A percentile compares a stretch with the other conserved stretches of the same genome.
Conservation (phyloP, 2,888 invertebrate genomes). For the Ormyrus thymus region DNA sequence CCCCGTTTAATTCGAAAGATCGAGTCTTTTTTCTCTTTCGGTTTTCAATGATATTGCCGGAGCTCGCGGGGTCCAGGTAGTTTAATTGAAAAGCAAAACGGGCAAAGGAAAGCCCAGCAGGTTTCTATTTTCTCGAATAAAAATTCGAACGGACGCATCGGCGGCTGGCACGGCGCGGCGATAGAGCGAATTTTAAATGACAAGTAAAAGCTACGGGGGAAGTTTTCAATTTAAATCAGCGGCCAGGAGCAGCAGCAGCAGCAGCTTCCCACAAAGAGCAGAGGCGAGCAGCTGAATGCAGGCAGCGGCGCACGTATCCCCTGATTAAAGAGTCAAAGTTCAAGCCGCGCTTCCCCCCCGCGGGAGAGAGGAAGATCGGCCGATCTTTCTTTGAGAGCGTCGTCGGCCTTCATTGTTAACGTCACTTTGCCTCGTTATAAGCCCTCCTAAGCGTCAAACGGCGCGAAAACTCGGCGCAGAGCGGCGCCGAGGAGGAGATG, state of each 20-base stretch:
- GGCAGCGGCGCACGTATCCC: slow-evolving; percentile 1
- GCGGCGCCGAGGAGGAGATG: slow-evolving; percentile 12
- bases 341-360: background rate
- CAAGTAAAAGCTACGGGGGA: slow-evolving; percentile 1
- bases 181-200: background rate
- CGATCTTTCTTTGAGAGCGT: slow-evolving; percentile 17
- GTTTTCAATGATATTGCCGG: no score
- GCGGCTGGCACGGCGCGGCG: no score
- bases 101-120: no score
- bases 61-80: no score
- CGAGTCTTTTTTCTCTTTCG: no score
- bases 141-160: background rate
- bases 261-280: background rate
- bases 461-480: slow-evolving; percentile 8
- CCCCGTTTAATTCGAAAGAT: no score
- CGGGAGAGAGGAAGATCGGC: slow-evolving; percentile 5
- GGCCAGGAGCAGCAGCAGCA: no score
- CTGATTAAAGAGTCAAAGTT: slow-evolving; percentile 48
- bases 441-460: slow-evolving; percentile 40
- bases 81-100: no score
- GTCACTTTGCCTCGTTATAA: slow-evolving; percentile 54
- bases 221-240: background rate
- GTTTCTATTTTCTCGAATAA: no score
- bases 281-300: background rate
- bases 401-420: slow-evolving; percentile 46